phyloP scores from a whole-genome alignment of 2,888 invertebrate species.

The Patella pellucida region DNA sequence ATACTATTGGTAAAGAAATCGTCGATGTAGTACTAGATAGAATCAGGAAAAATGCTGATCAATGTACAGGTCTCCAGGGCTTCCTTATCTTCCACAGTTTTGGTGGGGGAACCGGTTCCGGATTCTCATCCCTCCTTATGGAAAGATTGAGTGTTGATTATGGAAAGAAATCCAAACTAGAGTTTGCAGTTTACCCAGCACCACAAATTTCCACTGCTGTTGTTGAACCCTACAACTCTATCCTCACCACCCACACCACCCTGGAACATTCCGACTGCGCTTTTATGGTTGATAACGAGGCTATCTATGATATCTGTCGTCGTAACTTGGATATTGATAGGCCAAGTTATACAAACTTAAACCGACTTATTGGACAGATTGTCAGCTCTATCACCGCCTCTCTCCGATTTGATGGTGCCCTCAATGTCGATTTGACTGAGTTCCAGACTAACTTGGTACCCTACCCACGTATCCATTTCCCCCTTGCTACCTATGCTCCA shows the following conservation, averaged over 20 bases:
- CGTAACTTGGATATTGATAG: neutral
- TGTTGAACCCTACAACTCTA: conserved; percentile 1
- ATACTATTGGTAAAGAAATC: conserved; percentile 1
- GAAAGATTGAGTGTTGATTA: neutral
- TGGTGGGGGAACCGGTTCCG: conserved; percentile 1
- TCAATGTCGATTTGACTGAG: neutral
- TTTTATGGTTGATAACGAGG: neutral
- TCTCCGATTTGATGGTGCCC: neutral
- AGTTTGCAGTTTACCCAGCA: neutral
- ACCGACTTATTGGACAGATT: neutral
- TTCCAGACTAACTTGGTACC: conserved; percentile 3
- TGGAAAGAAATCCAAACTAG: neutral
- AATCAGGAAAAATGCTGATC: neutral
- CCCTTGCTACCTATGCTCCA: neutral
- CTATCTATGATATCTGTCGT: neutral
- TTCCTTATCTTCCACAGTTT: neutral
- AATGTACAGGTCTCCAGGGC: conserved; percentile 4
- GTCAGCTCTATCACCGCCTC: conserved; percentile 1
- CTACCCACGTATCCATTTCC: conserved; percentile 3
- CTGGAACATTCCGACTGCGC: conserved; percentile 1
- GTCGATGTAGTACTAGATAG: neutral
- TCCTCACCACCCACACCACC: neutral
- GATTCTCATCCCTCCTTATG: neutral
- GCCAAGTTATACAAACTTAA: neutral
- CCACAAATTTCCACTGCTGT: neutral